Evolutionary conservation across 2,888 invertebrate genomes (phyloP).

Genomic region (Toxonevra muliebris): DNA sequence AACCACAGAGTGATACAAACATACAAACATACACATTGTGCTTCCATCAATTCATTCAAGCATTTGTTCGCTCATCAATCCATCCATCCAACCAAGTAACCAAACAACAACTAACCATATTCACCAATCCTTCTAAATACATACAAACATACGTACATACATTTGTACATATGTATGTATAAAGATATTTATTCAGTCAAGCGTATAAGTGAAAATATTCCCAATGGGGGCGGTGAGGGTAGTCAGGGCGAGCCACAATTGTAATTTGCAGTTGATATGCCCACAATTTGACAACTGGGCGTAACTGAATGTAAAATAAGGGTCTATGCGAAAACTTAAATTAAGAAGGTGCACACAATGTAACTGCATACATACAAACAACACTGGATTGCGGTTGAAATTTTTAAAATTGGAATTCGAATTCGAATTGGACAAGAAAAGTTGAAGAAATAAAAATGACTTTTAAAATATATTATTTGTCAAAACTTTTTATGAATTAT

Average conservation of each 20-base stretch:
- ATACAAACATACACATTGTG: background rate
- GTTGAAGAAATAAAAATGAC: too few relatives aligned
- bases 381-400: too few relatives aligned
- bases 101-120: background rate
- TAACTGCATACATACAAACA: too few relatives aligned
- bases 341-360: background rate
- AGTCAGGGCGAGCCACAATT: background rate
- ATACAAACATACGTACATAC: background rate
- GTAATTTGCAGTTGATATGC: slow-evolving; percentile 7
- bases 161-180: background rate
- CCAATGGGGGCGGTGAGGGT: too few relatives aligned
- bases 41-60: background rate
- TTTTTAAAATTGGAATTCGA: too few relatives aligned
- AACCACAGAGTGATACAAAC: background rate
- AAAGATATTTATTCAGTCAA: background rate
- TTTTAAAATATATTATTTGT: too few relatives aligned
- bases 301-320: background rate
- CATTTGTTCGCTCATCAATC: slow-evolving; percentile 3
- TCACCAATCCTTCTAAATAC: background rate
- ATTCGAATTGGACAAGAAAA: too few relatives aligned
- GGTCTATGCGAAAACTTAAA: background rate
- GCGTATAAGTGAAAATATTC: slow-evolving; percentile 12
- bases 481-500: too few relatives aligned
- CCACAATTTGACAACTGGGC: slow-evolving; percentile 3
- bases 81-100: background rate